Evolutionary conservation across 2,797 vertebrate genomes (phyloP), one percentile per base, ranked within the genome.

Genomic region (Premnoplex brunnescens): DNA sequence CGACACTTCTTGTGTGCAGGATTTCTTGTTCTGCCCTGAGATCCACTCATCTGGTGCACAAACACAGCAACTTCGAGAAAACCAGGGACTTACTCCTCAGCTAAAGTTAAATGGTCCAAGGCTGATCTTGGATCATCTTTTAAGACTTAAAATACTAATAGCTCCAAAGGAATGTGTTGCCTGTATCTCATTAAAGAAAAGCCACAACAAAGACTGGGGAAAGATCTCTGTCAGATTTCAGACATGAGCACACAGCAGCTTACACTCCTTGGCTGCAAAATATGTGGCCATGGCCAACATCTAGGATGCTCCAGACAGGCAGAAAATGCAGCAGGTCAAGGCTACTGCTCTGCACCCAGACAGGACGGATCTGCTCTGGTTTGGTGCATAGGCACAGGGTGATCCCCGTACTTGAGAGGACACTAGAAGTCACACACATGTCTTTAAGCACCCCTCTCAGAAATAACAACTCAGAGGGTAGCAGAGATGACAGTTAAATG

Each of bases 1-100:
- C 0, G 3, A 60, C 51, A 49, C 22, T 56, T 51, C 56, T 34
- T 0, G 0, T 16, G 51, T 22, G 56, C 4, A 3, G 39, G 23
- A 71, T 54, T 39, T 51, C 67, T 67, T 46, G 16, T 49, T 72
- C 79, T 67, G 76, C 39, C 59, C 63, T 0, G 0, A 92, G 30
- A 71, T 4, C 51, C 68, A 68, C 54, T 52, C 48, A 68, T 36
- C 71, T 88, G 80, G 60, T 49, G 49, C 74, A 80, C 80, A 84
- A 93, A 75, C 39, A 89, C 18, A 71, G 2, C 26, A 44, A 37
- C 32, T 48, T 10, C 3, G 5, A 71, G 49, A 73, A 81, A 95
- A 85, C 0, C 16, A 54, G n/a, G 27, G 64, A 58, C 30, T 64
- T 12, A 7, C 8, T 64, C 44, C 36, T 81, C 62, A 72, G 44